phyloP scores from a whole-genome alignment of 1,140 invertebrate genomes.

The Acromyrmex echinatior region DNA sequence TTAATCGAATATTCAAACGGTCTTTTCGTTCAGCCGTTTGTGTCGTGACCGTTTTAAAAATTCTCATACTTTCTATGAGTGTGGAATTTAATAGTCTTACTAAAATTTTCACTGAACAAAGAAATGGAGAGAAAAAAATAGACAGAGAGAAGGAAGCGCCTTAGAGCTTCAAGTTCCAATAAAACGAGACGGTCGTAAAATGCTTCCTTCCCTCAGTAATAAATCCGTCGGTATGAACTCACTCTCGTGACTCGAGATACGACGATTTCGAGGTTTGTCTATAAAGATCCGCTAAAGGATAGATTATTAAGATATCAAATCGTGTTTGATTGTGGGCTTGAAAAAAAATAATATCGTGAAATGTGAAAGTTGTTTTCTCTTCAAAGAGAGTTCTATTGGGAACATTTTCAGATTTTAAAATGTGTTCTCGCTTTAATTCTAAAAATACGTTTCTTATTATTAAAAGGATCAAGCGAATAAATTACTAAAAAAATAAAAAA shows the following conservation, averaged over 20 bases:
- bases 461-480: no score
- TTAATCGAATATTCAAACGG: constrained; percentile 1
- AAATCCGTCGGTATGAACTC: constrained; percentile 47
- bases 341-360: background rate
- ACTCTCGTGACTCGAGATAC: background rate
- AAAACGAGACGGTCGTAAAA: constrained; percentile 57
- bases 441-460: no score
- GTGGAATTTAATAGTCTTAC: constrained; percentile 51
- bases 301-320: constrained; percentile 51
- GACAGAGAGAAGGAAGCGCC: background rate
- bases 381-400: background rate
- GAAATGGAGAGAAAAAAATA: background rate
- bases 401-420: background rate
- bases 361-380: background rate
- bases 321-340: constrained; percentile 3
- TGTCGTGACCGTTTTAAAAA: constrained; percentile 24
- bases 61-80: constrained; percentile 42
- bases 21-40: constrained; percentile 4
- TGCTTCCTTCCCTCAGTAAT: constrained; percentile 37
- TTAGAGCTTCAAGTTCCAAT: constrained; percentile 54
- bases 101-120: constrained; percentile 49
- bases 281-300: background rate
- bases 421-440: background rate
- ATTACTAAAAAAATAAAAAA: no score
- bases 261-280: constrained; percentile 27